Percentiles rank a stretch among this genome's conserved stretches.
Conservation (phyloP, 2,888 invertebrate genomes). For the Ormia ochracea region DNA sequence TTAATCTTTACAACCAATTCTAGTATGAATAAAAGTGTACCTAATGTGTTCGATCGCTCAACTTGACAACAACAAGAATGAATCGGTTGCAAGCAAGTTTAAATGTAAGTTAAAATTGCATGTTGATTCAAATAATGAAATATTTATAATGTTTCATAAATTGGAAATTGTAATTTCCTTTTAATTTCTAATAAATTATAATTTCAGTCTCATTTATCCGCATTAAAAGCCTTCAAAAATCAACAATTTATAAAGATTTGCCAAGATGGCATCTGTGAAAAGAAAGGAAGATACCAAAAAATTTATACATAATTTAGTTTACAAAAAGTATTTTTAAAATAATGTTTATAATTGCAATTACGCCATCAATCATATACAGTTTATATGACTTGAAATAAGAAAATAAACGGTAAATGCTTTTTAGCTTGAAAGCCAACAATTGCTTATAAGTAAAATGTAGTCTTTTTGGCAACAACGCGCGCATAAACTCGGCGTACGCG, state of each 20-base stretch:
- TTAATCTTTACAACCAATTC: too few relatives aligned
- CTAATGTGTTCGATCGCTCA: too few relatives aligned
- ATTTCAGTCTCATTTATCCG: neutral
- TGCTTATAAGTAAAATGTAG: neutral
- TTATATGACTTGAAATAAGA: conserved; percentile 11
- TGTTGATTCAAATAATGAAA: too few relatives aligned
- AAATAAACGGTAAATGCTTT: conserved; percentile 5
- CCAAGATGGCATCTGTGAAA: conserved; percentile 6
- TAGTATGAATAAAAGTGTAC: too few relatives aligned
- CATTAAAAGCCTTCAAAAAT: neutral
- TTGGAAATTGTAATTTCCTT: neutral
- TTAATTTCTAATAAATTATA: neutral
- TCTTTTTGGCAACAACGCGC: conserved; percentile 8
- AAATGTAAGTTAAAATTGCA: too few relatives aligned
- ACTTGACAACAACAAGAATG: too few relatives aligned
- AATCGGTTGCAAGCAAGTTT: too few relatives aligned
- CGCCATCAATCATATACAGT: conserved; percentile 32
- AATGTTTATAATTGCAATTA: conserved; percentile 39
- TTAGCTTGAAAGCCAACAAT: neutral
- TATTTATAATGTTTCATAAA: neutral
- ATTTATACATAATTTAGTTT: neutral
- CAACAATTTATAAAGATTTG: conserved; percentile 7
- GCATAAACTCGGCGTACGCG: neutral
- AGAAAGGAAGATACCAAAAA: conserved; percentile 20
- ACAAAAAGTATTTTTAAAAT: neutral